Conservation (phyloP, 2,113 vertebrate species). For the Cinclus mexicanus region DNA sequence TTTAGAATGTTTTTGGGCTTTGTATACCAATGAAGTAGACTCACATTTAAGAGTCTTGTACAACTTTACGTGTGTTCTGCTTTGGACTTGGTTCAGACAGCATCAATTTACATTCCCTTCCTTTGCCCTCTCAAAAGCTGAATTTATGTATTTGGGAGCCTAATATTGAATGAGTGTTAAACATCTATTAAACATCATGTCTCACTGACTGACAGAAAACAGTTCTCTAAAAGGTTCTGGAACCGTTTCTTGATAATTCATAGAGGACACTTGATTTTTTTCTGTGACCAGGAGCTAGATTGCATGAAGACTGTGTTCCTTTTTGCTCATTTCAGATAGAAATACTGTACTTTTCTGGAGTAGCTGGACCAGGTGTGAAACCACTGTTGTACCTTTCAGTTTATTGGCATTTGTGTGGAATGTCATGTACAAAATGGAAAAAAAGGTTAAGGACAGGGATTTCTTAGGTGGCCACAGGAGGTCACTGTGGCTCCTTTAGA, state of each 20-base stretch:
- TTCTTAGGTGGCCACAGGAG: conserved; percentile 16
- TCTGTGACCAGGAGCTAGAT: background rate
- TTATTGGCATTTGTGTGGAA: background rate
- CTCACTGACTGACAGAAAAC: background rate
- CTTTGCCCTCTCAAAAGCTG: background rate
- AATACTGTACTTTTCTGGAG: background rate
- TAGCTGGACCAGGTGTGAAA: background rate
- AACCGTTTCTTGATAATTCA: background rate
- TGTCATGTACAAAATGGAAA: background rate
- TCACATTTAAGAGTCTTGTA: background rate
- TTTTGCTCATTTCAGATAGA: background rate
- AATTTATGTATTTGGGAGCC: background rate
- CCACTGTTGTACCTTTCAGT: background rate
- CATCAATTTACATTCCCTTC: background rate
- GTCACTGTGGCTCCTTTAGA: conserved; percentile 41
- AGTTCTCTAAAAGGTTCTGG: background rate
- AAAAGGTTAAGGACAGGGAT: background rate
- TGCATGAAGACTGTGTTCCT: background rate
- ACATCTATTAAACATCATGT: background rate
- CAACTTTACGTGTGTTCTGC: background rate
- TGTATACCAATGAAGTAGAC: background rate
- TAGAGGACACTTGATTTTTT: background rate
- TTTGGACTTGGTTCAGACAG: background rate
- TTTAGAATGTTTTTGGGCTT: background rate
- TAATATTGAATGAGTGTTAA: background rate